Evolutionary conservation across 2,113 vertebrate species (phyloP), one percentile per base, ranked within the genome.

Genomic region (Antechinus flavipes): DNA sequence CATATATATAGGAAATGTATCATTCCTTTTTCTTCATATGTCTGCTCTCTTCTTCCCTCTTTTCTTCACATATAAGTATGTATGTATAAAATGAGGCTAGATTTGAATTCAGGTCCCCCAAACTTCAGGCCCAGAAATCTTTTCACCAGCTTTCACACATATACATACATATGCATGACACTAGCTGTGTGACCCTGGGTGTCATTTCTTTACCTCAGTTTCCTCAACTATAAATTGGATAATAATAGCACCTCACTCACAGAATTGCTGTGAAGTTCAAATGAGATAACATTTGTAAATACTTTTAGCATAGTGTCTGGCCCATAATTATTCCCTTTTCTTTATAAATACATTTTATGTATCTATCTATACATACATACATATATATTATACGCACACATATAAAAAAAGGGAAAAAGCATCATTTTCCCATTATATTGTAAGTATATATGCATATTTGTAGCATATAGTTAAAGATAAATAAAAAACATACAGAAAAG

Each of bases 91-190:
- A 84, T 16, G 55, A 25, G 0, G 42, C 56, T 76, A 76, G 91
- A 89, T 2, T 4, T 0, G 3, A 89, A 55, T 12, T 47, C 19
- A 0, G 30, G 50, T 24, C 35, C 49, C 49, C 49, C 0, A 1
- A 11, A 55, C 27, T 4, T 11, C 7, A 26, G 46, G 1, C 16
- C 35, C 6, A 42, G n/a, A 84, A 12, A 26, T 68, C 46, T 2
- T 0, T 58, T 19, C 7, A 84, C n/a, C n/a, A 42, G 19, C 19
- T 84, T 9, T 6, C n/a, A 42, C n/a, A 84, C 19, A 84, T 6
- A 42, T 8, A 42, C 35, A 76, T 2, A n/a, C 16, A 26, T 26
- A 58, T 27, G 23, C n/a, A 84, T 42, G n/a, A 42, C n/a, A 42
- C 16, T 84, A 84, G n/a, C 68, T 84, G 1, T 42, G n/a, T 84